These are phyloP conservation scores for Procambarus virginalis DNA, from an alignment of 1,140 invertebrate species.

Conservation along the genomic window DNA sequence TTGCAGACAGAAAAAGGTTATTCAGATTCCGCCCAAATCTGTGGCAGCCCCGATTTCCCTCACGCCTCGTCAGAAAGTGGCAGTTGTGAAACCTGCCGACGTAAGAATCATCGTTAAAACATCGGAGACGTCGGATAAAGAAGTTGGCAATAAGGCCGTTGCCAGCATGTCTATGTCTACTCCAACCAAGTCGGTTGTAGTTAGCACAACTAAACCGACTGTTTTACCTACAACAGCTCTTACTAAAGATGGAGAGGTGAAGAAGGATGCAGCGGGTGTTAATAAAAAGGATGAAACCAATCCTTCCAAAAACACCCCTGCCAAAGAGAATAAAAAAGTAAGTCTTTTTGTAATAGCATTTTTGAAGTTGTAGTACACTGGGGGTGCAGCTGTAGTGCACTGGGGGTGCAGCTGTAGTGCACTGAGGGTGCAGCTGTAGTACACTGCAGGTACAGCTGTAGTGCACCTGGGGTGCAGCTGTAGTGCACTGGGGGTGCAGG, in stretches of 20 bases:
- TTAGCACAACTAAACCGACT: neutral
- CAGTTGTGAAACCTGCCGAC: constrained; percentile 58
- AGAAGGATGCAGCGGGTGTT: constrained; percentile 1
- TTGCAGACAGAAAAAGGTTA: constrained; percentile 49
- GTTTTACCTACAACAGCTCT: neutral
- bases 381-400: too few species aligned
- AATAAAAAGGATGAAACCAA: neutral
- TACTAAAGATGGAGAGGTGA: constrained; percentile 9
- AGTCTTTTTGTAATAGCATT: neutral
- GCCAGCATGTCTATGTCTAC: neutral
- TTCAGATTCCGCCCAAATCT: constrained; percentile 25
- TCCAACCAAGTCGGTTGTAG: constrained; percentile 33
- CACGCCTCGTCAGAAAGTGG: constrained; percentile 20
- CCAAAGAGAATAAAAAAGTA: constrained; percentile 43
- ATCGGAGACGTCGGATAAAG: constrained; percentile 13
- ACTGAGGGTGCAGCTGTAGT: too few species aligned
- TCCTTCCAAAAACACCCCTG: constrained; percentile 6
- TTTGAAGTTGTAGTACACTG: too few species aligned
- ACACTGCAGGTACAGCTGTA: too few species aligned
- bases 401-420: too few species aligned
- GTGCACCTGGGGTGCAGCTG: too few species aligned
- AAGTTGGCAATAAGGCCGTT: constrained; percentile 4
- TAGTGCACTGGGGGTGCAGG: too few species aligned
- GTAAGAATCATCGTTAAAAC: constrained; percentile 51
- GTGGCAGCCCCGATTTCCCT: neutral